These are phyloP conservation scores for Oncorhynchus clarkii DNA, from an alignment of 2,113 vertebrate species.

Conservation along the genomic window DNA sequence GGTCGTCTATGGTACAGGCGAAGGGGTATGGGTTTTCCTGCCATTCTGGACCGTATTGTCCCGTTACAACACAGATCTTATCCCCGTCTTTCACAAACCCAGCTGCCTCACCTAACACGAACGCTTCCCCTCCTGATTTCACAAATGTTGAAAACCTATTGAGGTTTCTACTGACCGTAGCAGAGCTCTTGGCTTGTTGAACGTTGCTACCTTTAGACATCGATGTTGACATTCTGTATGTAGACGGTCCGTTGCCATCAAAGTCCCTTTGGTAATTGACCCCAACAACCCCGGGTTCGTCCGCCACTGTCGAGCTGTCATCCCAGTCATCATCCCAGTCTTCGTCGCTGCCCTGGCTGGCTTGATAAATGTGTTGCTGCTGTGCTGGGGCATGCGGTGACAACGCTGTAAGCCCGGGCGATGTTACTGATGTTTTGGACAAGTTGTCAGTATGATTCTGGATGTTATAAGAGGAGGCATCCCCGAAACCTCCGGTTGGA, in stretches of 20 bases:
- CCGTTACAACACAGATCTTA: slow-evolving; percentile 91
- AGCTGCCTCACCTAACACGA: slow-evolving; percentile 88
- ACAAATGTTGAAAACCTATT: slow-evolving; percentile 97
- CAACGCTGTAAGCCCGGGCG: slow-evolving; percentile 13
- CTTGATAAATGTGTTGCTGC: slow-evolving; percentile 65
- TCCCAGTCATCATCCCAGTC: slow-evolving; percentile 99
- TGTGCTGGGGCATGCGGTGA: slow-evolving; percentile 59
- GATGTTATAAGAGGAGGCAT: slow-evolving; percentile 37
- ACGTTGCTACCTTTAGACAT: slow-evolving; percentile 57
- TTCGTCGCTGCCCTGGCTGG: slow-evolving; percentile 87
- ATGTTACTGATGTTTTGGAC: slow-evolving; percentile 51
- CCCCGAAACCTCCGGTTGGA: slow-evolving; percentile 75
- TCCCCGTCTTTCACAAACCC: slow-evolving; percentile 95
- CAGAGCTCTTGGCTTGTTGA: slow-evolving; percentile 86
- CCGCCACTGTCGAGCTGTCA: slow-evolving; percentile 90
- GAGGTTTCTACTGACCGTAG: slow-evolving; percentile 90
- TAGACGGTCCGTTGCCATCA: slow-evolving; percentile 76
- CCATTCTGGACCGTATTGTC: slow-evolving; percentile 89
- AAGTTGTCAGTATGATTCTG: slow-evolving; percentile 58
- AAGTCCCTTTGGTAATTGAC: slow-evolving; percentile 74
- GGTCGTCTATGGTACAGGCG: slow-evolving; percentile 90
- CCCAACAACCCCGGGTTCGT: slow-evolving; percentile 79
- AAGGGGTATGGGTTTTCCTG: slow-evolving; percentile 97
- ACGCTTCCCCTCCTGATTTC: slow-evolving; percentile 94
- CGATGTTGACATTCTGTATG: slow-evolving; percentile 80